Evolutionary conservation across 2,797 vertebrate species (phyloP), one percentile per base, ranked within the genome.

Genomic region (Liparis tanakae): DNA sequence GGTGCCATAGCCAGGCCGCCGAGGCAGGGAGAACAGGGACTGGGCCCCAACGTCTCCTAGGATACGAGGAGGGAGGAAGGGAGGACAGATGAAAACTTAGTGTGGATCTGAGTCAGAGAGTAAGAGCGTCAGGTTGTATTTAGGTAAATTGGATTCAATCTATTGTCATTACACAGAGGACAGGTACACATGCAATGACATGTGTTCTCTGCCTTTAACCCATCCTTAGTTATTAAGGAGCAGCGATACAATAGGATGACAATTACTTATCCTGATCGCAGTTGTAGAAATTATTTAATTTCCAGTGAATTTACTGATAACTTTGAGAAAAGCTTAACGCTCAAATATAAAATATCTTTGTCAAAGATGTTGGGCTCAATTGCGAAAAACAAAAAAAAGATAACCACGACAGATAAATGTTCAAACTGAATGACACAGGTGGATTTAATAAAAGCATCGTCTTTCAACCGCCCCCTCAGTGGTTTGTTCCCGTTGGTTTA

Each of bases 1-100:
- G 92, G 98, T 98, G 96, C 98, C 98, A 98, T 97, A 99, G 94
- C 98, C 98, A 75, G 98, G 98, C 84, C 98, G 96, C 89, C 97
- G 96, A 83, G 97, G 98, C 94, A 99, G 94, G 92, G 92, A 95
- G 86, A 99, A 97, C 94, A 98, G 96, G 97, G 98, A 95, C 96
- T 97, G 97, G 80, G 96, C 96, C 97, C 96, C 97, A 95, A 96
- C 96, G 91, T 95, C 96, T 98, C 94, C 97, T 98, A 70, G 1
- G 54, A 51, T 5, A 62, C 25, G 25, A 30, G 25, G 15, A 56
- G 37, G 4, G 33, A 43, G 1, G 74, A 1, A 54, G 48, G 6
- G 36, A 62, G 9, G 22, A 37, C 17, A n/a, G 25, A 69, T 62
- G 15, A 18, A 22, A 5, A 3, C 4, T 33, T 8, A 15, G 36